Evolutionary conservation across 1,140 invertebrate genomes (phyloP).

Genomic region (Colletes latitarsis): DNA sequence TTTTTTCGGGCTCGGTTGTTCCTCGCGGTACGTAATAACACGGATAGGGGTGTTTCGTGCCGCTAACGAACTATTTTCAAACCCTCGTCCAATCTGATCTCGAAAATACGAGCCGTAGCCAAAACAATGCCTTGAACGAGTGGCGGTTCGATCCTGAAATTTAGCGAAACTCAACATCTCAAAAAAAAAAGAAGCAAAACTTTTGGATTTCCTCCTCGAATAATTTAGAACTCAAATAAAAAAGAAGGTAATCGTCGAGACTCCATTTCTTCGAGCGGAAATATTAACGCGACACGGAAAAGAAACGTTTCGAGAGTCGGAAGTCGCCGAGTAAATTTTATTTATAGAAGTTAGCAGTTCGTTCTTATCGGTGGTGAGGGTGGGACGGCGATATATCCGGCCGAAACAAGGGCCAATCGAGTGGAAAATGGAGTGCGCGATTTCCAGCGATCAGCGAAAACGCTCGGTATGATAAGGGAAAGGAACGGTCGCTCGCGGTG

Average conservation of each 20-base stretch:
- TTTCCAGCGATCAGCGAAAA: slow-evolving; percentile 23
- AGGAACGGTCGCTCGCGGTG: background rate
- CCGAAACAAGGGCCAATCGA: slow-evolving; percentile 18
- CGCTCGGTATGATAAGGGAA: slow-evolving; percentile 33
- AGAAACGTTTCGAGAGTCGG: background rate
- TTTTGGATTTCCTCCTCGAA: too few species aligned
- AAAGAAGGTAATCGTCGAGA: too few species aligned
- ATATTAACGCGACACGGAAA: too few species aligned
- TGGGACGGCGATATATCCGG: background rate
- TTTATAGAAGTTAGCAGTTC: too few species aligned
- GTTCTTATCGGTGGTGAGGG: background rate
- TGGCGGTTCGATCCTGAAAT: background rate
- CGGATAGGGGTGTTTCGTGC: background rate
- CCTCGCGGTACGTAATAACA: background rate
- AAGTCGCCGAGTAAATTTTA: too few species aligned
- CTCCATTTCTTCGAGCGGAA: too few species aligned
- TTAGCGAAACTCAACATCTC: too few species aligned
- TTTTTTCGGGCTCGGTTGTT: background rate
- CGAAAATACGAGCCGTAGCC: background rate
- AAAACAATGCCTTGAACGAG: background rate
- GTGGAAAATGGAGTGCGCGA: slow-evolving; percentile 40
- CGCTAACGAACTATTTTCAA: slow-evolving; percentile 41
- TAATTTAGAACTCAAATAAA: too few species aligned
- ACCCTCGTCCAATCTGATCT: too few species aligned
- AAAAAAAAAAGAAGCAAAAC: too few species aligned